phyloP scores from a whole-genome alignment of 2,797 vertebrate species.

The Coendou prehensilis region DNA sequence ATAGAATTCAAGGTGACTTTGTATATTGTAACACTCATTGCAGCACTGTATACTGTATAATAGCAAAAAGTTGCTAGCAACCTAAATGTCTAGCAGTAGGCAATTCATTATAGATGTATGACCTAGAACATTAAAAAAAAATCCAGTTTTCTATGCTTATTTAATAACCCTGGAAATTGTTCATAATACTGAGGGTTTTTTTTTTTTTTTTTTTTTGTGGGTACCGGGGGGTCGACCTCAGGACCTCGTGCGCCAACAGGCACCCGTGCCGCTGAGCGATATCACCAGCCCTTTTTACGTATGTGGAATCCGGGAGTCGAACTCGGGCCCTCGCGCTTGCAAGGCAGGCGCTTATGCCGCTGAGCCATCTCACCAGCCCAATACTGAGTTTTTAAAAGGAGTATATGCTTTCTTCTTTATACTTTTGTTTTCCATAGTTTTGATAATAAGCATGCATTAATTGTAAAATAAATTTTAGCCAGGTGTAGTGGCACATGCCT shows the following conservation, averaged over 20 bases:
- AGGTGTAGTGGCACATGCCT: background rate
- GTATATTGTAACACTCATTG: background rate
- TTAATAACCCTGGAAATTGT: slow-evolving; percentile 20
- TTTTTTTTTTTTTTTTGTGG: too few relatives aligned
- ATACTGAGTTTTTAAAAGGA: slow-evolving; percentile 45
- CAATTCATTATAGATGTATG: background rate
- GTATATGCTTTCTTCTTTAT: slow-evolving; percentile 25
- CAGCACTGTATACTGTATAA: background rate
- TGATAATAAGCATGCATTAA: background rate
- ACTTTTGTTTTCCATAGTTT: slow-evolving; percentile 14
- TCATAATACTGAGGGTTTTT: slow-evolving; percentile 26
- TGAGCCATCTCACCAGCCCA: too few relatives aligned
- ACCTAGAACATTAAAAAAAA: slow-evolving; percentile 9
- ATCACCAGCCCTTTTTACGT: too few relatives aligned
- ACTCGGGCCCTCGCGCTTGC: too few relatives aligned
- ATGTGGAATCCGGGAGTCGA: too few relatives aligned
- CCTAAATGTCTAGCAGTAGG: background rate
- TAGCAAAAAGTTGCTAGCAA: slow-evolving; percentile 15
- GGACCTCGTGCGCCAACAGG: too few relatives aligned
- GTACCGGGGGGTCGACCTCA: too few relatives aligned
- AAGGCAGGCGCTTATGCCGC: too few relatives aligned
- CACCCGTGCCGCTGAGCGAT: too few relatives aligned
- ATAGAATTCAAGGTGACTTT: background rate
- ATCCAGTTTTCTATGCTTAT: slow-evolving; percentile 1
- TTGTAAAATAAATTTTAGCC: background rate